phyloP scores from a whole-genome alignment of 2,113 vertebrate species.

The Phoxinus phoxinus region DNA sequence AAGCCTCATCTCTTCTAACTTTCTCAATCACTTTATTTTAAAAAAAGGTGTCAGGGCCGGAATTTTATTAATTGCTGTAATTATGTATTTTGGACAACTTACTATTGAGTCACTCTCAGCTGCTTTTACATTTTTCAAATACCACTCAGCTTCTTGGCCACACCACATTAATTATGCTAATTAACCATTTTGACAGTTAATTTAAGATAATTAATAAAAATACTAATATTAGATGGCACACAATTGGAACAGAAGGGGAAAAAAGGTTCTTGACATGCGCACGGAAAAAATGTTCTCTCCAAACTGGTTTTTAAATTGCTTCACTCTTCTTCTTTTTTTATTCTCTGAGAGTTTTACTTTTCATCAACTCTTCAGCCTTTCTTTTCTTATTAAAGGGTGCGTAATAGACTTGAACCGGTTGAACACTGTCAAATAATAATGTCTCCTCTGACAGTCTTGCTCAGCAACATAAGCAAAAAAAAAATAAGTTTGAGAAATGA shows the following conservation, averaged over 20 bases:
- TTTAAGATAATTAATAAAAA: conserved; percentile 81
- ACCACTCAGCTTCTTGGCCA: conserved; percentile 65
- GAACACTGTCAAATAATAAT: conserved; percentile 12
- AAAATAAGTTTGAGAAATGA: conserved; percentile 22
- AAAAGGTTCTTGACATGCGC: neutral
- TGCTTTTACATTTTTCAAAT: conserved; percentile 75
- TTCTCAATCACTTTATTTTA: conserved; percentile 36
- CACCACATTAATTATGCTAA: conserved; percentile 79
- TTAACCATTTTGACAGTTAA: conserved; percentile 78
- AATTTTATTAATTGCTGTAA: conserved; percentile 75
- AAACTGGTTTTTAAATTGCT: neutral
- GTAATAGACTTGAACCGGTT: conserved; percentile 2
- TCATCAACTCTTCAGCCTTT: neutral
- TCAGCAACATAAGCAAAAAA: neutral
- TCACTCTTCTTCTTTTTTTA: neutral
- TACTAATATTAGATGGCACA: conserved; percentile 77
- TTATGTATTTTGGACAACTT: conserved; percentile 73
- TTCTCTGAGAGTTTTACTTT: neutral
- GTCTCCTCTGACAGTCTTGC: neutral
- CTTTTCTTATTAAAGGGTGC: neutral
- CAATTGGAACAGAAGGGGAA: conserved; percentile 55
- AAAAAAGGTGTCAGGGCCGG: conserved; percentile 56
- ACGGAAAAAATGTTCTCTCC: neutral
- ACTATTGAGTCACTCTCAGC: conserved; percentile 66
- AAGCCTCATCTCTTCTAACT: conserved; percentile 11